Evolutionary conservation across 2,797 vertebrate genomes (phyloP), one percentile per base, ranked within the genome.

Genomic region (Manis javanica): DNA sequence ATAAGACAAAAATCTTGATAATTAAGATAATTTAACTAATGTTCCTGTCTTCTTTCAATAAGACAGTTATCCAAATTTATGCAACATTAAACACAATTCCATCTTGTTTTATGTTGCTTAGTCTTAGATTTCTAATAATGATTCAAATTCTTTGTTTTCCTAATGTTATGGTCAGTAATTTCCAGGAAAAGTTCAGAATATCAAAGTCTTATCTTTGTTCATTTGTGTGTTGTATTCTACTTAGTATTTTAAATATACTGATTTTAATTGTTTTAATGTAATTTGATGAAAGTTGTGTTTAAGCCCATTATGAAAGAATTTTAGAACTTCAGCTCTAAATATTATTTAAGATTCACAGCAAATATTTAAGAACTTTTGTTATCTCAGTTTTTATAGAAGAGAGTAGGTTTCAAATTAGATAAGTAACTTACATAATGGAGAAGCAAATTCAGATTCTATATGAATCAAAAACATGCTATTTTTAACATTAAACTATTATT

Each of bases 241-340:
- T 55, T 75, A 66, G 37, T 88, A 81, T 34, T 81, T 83, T 61
- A 95, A 69, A 71, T 1, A 85, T 13, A 81, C 5, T 34, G 31
- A n/a, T 85, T 91, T 16, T 26, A 79, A 81, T 49, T 69, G 0
- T 88, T 91, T 92, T 85, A 95, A 90, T 69, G 15, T 63, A 87
- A 92, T 85, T 92, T 79, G 3, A 55, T 93, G 61, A 91, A 94
- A 87, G 13, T 68, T 61, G 1, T 78, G 5, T 84, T 94, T 89
- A 74, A 83, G 46, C 0, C 21, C 12, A 42, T 69, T 91, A 72
- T 39, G 57, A 34, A 72, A 63, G 0, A 63, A 55, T 11, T 57
- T 57, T 18, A 55, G 7, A 66, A 53, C 23, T 86, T 79, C 29
- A 34, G 21, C 12, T 83, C 66, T 15, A 69, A 79, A 64, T 13